These are phyloP conservation scores for Eucera pruinosa DNA, from an alignment of 2,888 invertebrate genomes.

Conservation along the genomic window DNA sequence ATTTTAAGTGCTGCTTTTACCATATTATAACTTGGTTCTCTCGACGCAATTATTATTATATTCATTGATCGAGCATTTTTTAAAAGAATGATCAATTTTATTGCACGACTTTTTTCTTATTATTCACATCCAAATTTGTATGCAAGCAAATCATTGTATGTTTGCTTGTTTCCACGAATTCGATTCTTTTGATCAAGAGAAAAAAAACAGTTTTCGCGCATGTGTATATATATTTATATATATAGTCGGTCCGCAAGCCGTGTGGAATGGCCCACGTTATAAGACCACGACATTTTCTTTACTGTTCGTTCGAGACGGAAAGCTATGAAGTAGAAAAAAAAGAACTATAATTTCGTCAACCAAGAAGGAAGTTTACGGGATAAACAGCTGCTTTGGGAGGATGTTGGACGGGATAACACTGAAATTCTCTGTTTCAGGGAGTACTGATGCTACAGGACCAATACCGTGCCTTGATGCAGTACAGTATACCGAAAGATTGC, in stretches of 20 bases:
- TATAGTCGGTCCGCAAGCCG: slow-evolving; percentile 62
- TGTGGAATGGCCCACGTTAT: slow-evolving; percentile 73
- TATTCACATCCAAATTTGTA: slow-evolving; percentile 40
- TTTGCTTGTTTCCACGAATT: slow-evolving; percentile 55
- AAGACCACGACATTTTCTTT: slow-evolving; percentile 70
- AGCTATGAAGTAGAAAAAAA: slow-evolving; percentile 78
- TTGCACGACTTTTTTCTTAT: slow-evolving; percentile 60
- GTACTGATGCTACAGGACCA: slow-evolving; percentile 90
- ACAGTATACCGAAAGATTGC: slow-evolving; percentile 89
- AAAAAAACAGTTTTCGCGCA: slow-evolving; percentile 48
- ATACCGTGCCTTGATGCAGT: slow-evolving; percentile 90
- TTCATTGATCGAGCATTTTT: slow-evolving; percentile 28
- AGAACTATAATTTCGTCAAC: slow-evolving; percentile 78
- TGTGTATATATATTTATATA: slow-evolving; percentile 33
- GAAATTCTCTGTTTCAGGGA: slow-evolving; percentile 87
- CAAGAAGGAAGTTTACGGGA: slow-evolving; percentile 81
- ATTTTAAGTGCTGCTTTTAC: slow-evolving; percentile 46
- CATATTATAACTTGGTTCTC: slow-evolving; percentile 40
- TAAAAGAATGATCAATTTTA: slow-evolving; percentile 51
- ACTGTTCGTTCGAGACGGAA: slow-evolving; percentile 73
- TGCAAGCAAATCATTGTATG: slow-evolving; percentile 59
- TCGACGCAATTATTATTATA: slow-evolving; percentile 26
- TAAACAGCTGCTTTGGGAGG: slow-evolving; percentile 77
- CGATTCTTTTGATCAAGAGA: slow-evolving; percentile 24
- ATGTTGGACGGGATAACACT: slow-evolving; percentile 84